Percentiles rank a stretch among this genome's conserved stretches.
These are phyloP conservation scores for Spisula solida DNA, from an alignment of 2,888 invertebrate genomes.

Conservation along the genomic window DNA sequence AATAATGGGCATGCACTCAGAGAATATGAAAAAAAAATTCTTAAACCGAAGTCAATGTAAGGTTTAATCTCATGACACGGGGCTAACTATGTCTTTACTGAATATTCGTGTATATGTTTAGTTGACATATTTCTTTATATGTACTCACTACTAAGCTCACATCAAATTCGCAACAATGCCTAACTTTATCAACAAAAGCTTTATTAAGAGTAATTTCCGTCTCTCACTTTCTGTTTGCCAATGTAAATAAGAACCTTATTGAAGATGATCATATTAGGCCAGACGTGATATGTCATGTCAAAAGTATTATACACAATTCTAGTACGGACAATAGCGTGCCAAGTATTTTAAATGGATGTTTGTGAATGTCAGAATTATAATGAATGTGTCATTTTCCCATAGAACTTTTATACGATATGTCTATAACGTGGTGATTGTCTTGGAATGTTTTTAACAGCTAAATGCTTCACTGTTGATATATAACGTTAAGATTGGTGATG, in stretches of 20 bases:
- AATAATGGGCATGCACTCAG: too few relatives aligned
- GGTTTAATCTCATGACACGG: too few relatives aligned
- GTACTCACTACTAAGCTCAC: too few relatives aligned
- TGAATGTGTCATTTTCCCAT: background rate
- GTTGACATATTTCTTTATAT: too few relatives aligned
- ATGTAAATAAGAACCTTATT: background rate
- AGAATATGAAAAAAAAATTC: too few relatives aligned
- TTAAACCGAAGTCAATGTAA: too few relatives aligned
- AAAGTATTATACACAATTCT: background rate
- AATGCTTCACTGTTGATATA: background rate
- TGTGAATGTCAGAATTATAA: background rate
- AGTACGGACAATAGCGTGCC: background rate
- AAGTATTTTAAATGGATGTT: background rate
- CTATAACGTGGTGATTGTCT: background rate
- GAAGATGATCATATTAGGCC: background rate
- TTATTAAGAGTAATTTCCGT: too few relatives aligned
- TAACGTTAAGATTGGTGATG: background rate
- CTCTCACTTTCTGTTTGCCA: background rate
- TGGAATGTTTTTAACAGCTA: background rate
- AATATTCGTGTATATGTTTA: too few relatives aligned
- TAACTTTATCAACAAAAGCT: too few relatives aligned
- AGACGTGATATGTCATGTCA: conserved; percentile 16
- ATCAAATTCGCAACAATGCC: too few relatives aligned
- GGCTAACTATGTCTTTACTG: too few relatives aligned
- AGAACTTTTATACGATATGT: background rate